These are phyloP conservation scores for Typhlomys cinereus DNA, from an alignment of 2,113 vertebrate genomes.

Conservation along the genomic window DNA sequence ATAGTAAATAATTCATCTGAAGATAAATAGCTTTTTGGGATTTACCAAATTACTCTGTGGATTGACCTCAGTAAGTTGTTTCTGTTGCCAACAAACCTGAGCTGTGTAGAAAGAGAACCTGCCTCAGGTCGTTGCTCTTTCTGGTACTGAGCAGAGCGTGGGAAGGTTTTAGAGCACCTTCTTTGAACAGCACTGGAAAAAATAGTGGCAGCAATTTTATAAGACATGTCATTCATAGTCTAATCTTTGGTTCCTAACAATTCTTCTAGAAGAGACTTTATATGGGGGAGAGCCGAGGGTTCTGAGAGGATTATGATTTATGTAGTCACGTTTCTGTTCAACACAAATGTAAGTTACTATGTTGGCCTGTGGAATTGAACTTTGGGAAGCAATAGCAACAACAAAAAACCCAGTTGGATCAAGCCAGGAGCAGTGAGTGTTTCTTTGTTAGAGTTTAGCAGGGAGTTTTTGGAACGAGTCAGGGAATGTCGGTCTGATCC, in stretches of 20 bases:
- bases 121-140: neutral
- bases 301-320: neutral
- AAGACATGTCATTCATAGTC: neutral
- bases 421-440: rapidly evolving
- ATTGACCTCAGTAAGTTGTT: neutral
- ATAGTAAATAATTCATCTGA: neutral
- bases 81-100: neutral
- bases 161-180: neutral
- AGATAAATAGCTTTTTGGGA: neutral
- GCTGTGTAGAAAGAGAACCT: neutral
- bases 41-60: neutral
- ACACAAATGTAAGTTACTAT: neutral
- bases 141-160: neutral
- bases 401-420: neutral
- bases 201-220: neutral
- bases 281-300: neutral
- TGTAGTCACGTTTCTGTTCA: neutral
- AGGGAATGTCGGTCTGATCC: neutral
- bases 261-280: neutral
- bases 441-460: neutral
- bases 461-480: neutral
- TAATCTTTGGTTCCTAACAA: neutral
- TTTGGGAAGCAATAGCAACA: neutral
- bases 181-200: neutral
- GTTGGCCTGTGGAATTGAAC: neutral